phyloP scores from a whole-genome alignment of 2,797 vertebrate genomes.

The Pelochelys cantorii region DNA sequence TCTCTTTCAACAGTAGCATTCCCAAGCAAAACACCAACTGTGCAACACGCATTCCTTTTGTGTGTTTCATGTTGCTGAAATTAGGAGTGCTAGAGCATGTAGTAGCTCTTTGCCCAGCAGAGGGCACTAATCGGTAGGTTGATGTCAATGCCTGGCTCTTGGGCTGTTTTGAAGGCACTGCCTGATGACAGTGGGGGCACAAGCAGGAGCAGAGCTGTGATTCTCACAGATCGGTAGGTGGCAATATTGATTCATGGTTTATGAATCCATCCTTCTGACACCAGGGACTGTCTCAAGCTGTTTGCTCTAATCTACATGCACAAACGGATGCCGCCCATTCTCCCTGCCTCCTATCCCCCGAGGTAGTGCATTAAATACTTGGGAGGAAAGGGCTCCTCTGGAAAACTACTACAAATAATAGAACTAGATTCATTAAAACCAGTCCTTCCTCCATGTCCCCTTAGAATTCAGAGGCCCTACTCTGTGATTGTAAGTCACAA shows the following conservation, averaged over 20 bases:
- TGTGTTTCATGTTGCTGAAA: not conserved
- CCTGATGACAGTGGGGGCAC: no score
- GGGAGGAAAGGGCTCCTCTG: not conserved
- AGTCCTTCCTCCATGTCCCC: not conserved
- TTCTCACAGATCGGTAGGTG: not conserved
- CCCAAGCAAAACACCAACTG: not conserved
- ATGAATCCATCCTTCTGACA: not conserved
- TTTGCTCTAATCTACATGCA: not conserved
- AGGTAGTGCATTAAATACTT: not conserved
- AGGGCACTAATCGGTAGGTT: not conserved
- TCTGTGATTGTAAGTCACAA: no score
- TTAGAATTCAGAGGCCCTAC: not conserved
- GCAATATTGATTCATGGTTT: not conserved
- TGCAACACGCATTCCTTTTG: not conserved
- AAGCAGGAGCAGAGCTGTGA: not conserved
- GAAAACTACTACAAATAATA: no score
- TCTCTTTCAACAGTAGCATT: not conserved
- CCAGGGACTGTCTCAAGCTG: not conserved
- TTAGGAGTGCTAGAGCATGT: not conserved
- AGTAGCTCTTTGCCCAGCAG: not conserved
- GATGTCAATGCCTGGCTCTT: not conserved
- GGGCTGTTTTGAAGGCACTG: not conserved
- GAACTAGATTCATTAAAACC: not conserved
- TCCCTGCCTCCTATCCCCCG: no score
- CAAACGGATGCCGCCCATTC: not conserved